These are phyloP conservation scores for Limenitis arthemis DNA, from an alignment of 2,888 invertebrate genomes.

Conservation along the genomic window DNA sequence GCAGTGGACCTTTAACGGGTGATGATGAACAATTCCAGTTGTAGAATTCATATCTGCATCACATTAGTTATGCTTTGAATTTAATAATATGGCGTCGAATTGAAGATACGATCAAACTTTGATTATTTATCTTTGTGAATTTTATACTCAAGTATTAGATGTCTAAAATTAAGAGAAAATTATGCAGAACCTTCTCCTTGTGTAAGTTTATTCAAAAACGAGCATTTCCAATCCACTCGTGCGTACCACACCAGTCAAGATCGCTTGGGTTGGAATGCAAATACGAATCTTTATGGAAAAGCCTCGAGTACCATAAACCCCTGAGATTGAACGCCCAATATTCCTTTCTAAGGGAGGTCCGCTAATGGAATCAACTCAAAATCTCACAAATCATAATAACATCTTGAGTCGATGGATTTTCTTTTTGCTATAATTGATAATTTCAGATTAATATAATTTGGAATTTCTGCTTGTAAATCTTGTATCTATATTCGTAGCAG, in stretches of 20 bases:
- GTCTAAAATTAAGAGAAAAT: too few relatives aligned
- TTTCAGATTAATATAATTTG: neutral
- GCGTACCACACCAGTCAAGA: slow-evolving; percentile 34
- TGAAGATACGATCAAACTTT: too few relatives aligned
- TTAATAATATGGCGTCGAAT: too few relatives aligned
- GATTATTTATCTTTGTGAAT: too few relatives aligned
- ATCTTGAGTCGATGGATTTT: slow-evolving; percentile 8
- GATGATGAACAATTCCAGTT: too few relatives aligned
- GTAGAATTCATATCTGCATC: too few relatives aligned
- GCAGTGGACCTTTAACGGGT: too few relatives aligned
- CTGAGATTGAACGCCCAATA: slow-evolving; percentile 50
- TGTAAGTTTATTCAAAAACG: too few relatives aligned
- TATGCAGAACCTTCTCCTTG: too few relatives aligned
- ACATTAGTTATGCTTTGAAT: too few relatives aligned
- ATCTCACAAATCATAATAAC: slow-evolving; percentile 21
- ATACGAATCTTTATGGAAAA: slow-evolving; percentile 54
- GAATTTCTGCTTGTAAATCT: neutral
- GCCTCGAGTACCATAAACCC: slow-evolving; percentile 39
- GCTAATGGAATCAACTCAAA: slow-evolving; percentile 57
- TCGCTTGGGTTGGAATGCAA: slow-evolving; percentile 55
- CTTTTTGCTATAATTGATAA: slow-evolving; percentile 6
- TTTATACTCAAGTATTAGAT: too few relatives aligned
- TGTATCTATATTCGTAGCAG: neutral
- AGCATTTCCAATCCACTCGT: too few relatives aligned
- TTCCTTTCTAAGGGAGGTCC: slow-evolving; percentile 54